Base-by-base conservation (phyloP, 2,113 vertebrate genomes). In the Anguilla rostrata region DNA sequence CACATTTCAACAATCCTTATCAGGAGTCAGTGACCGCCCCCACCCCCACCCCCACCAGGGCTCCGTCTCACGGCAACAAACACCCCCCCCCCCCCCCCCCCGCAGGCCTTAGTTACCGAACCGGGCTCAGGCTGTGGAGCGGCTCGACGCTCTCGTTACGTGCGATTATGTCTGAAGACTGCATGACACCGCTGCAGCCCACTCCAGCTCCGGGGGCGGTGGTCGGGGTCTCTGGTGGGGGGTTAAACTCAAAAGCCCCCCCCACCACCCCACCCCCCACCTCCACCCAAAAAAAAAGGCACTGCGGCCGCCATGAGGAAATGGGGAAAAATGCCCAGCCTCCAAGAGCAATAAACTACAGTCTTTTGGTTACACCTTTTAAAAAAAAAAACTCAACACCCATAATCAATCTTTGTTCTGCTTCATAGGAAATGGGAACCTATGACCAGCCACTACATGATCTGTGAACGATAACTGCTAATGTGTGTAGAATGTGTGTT, bases 131-230 rank as follows among this genome's bases (percentile, higher is more conserved):
- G 79, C 46, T 82, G 79, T 88, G 85, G 20, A 11, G 0, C 9
- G n/a, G 4, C 63, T 56, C 2, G 9, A 11, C 4, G 79, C 57
- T 81, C 85, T 89, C 82, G 34, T 90, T 91, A 90, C 56, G 22
- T 87, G 40, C 15, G 34, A 88, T 91, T 92, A 91, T 88, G 71
- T 84, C 81, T 90, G 88, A 93, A 83, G 79, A 85, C 83, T 34
- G 71, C 84, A 84, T 91, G 92, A 92, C 90, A 90, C 86, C 78
- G 87, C n/a, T 6, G 49, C 56, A 40, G 78, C 49, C 53, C 11
- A 14, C 46, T 39, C 34, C 5, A 26, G 85, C 49, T 26, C 39
- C n/a, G 29, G 22, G 46, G 22, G n/a, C 87, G 81, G 83, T 29
- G 85, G 85, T 86, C 20, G 82, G 80, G 49, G 78, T 49, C 80